These are phyloP conservation scores for Lasioglossum calceatum DNA, from an alignment of 2,888 invertebrate species.

Conservation along the genomic window DNA sequence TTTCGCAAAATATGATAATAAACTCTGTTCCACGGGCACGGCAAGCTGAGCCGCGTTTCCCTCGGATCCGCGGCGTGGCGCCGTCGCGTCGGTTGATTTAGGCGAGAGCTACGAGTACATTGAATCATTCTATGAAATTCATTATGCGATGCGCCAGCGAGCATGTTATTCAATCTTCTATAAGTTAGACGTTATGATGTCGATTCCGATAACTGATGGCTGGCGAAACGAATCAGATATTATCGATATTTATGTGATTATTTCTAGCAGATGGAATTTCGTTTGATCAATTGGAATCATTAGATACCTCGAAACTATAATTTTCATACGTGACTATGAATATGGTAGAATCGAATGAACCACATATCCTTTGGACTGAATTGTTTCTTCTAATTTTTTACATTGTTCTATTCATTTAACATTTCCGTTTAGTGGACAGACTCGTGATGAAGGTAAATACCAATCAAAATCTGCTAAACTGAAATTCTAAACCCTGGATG, in stretches of 20 bases:
- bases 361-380: not conserved
- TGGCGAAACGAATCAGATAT: not conserved
- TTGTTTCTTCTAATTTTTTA: not conserved
- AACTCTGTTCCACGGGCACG: not conserved
- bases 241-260: not conserved
- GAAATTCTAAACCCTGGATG: not conserved
- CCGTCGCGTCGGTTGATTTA: not conserved
- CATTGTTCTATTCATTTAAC: not conserved
- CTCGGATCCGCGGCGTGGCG: not conserved
- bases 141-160: not conserved
- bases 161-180: not conserved
- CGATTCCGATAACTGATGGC: not conserved
- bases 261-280: not conserved
- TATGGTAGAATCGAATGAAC: not conserved
- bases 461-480: not conserved
- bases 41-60: not conserved
- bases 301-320: not conserved
- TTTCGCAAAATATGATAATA: slow-evolving; percentile 18
- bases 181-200: not conserved
- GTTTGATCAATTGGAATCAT: not conserved
- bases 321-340: not conserved
- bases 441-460: no score
- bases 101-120: slow-evolving; percentile 3
- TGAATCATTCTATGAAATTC: slow-evolving; percentile 13
- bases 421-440: no score